phyloP scores from a whole-genome alignment of 2,797 vertebrate species.

The Parauchenoglanis punctatus region DNA sequence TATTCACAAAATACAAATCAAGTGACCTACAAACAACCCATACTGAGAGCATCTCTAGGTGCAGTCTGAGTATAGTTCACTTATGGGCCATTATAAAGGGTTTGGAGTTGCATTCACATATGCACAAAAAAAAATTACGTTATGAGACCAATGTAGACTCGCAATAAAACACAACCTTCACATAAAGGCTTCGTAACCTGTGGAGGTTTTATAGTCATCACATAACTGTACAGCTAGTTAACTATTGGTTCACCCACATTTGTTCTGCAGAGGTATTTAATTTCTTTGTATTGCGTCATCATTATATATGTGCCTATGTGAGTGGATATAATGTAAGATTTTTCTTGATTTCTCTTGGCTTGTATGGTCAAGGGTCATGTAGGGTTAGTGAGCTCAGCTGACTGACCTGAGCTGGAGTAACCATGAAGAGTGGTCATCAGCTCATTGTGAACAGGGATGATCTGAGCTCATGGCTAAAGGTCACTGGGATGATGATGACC shows the following conservation, averaged over 20 bases:
- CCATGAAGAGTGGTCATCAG: conserved; percentile 1
- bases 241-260: neutral
- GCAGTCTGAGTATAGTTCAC: neutral
- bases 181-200: neutral
- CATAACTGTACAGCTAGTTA: neutral
- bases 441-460: conserved; percentile 3
- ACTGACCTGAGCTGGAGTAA: neutral
- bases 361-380: neutral
- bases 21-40: neutral
- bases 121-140: neutral
- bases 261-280: neutral
- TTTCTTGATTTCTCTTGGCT: neutral
- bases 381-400: neutral
- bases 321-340: neutral
- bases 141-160: neutral
- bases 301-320: neutral
- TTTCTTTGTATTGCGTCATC: neutral
- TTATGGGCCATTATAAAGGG: neutral
- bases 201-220: neutral
- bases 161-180: neutral
- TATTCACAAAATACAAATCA: neutral
- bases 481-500: conserved; percentile 59
- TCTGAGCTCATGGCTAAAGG: conserved; percentile 25
- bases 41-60: neutral
- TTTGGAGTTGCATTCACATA: neutral